Evolutionary conservation across 2,113 vertebrate genomes (phyloP).

Genomic region (Brienomyrus brachyistius): DNA sequence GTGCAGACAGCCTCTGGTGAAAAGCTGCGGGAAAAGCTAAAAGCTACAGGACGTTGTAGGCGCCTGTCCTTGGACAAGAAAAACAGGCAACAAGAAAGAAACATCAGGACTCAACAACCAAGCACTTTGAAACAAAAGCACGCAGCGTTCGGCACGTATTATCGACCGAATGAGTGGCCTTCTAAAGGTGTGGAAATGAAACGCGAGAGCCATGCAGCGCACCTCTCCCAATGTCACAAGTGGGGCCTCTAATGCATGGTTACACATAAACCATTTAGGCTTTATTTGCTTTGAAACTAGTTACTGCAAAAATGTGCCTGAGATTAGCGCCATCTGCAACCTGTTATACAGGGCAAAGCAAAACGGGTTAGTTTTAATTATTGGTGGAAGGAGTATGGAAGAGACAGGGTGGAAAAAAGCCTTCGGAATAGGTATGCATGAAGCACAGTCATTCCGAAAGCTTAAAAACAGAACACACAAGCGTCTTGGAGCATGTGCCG

Average conservation of each 20-base stretch:
- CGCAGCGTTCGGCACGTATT: not conserved
- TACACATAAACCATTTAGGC: not conserved
- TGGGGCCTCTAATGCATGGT: not conserved
- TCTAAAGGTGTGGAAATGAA: not conserved
- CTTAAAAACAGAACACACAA: not conserved
- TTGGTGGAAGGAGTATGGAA: not conserved
- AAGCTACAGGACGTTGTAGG: not conserved
- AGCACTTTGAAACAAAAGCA: not conserved
- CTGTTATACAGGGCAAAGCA: not conserved
- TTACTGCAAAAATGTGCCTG: not conserved
- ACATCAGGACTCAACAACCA: not conserved
- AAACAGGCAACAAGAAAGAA: not conserved
- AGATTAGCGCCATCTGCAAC: not conserved
- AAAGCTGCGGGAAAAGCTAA: not conserved
- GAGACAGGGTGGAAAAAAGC: not conserved
- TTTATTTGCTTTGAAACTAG: not conserved
- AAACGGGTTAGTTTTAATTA: not conserved
- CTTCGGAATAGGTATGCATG: not conserved
- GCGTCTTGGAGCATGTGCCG: not conserved
- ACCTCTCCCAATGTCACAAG: not conserved
- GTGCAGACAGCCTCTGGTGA: not conserved
- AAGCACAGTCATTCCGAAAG: not conserved
- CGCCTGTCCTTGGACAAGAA: not conserved
- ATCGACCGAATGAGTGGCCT: not conserved
- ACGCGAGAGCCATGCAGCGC: not conserved